A percentile compares a stretch with the other conserved stretches of the same genome.
Conservation (phyloP, 2,797 vertebrate species). For the Sarcoramphus papa region DNA sequence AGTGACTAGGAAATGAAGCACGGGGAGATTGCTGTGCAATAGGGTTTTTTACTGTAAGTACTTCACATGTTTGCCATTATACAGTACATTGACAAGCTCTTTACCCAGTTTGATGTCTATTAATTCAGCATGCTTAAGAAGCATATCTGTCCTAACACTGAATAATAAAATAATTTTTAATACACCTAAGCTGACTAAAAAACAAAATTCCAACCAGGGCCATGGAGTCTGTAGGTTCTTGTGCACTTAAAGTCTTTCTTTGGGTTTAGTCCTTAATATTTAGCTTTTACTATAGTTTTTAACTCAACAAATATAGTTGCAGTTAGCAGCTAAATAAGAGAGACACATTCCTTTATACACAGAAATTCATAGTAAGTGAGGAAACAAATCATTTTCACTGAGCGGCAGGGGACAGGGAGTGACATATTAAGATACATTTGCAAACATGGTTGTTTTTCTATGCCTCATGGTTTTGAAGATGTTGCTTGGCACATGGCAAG, state of each 20-base stretch:
- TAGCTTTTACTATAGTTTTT: not conserved
- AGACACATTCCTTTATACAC: not conserved
- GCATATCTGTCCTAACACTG: not conserved
- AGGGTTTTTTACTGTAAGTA: not conserved
- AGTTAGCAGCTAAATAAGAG: not conserved
- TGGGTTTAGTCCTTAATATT: not conserved
- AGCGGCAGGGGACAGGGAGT: not conserved
- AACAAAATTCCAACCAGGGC: not conserved
- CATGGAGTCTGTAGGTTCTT: not conserved
- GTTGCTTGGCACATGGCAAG: not conserved
- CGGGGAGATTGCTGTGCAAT: not conserved
- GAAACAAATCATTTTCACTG: not conserved
- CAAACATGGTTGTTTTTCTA: not conserved
- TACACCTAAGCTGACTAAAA: not conserved
- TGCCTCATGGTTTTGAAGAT: not conserved
- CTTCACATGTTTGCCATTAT: not conserved
- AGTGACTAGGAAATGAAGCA: conserved; percentile 22
- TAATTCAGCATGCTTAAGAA: not conserved
- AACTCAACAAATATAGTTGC: not conserved
- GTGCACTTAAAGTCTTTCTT: not conserved
- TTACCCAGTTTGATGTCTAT: not conserved
- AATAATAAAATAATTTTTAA: not conserved
- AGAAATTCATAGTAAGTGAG: not conserved
- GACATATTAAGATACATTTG: not conserved
- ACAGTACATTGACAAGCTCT: not conserved